Evolutionary conservation across 2,113 vertebrate species (phyloP).

Genomic region (Siniperca knerii): DNA sequence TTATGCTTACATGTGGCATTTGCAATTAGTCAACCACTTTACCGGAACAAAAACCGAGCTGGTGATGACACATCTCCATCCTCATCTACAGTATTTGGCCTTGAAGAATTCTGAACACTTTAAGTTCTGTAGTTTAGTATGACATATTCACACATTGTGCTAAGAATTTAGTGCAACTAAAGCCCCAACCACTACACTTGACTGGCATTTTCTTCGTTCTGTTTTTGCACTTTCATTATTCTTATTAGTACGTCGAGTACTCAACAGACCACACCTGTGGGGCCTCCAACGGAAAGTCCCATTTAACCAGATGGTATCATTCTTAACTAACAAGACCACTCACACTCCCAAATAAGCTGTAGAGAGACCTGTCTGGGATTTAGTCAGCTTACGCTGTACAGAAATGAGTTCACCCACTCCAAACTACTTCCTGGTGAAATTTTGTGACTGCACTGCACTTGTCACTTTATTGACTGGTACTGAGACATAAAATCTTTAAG

Average conservation of each 20-base stretch:
- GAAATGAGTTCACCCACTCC: not conserved
- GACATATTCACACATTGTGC: not conserved
- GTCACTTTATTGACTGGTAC: too few relatives aligned
- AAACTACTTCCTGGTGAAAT: not conserved
- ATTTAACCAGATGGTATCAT: not conserved
- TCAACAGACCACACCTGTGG: not conserved
- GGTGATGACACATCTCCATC: not conserved
- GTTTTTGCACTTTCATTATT: not conserved
- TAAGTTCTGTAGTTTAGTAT: too few relatives aligned
- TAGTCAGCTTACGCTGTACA: not conserved
- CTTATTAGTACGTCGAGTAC: not conserved
- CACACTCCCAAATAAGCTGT: not conserved
- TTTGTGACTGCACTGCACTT: not conserved
- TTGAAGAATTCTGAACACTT: too few relatives aligned
- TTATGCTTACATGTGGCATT: not conserved
- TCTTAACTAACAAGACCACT: not conserved
- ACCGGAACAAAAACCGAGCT: not conserved
- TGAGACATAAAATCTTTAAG: not conserved
- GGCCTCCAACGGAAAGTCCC: constrained; percentile 3
- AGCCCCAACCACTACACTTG: too few relatives aligned
- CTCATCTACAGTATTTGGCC: not conserved
- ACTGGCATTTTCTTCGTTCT: not conserved
- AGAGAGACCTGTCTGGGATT: not conserved
- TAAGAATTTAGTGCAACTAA: not conserved
- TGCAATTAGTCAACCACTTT: not conserved